phyloP scores from a whole-genome alignment of 2,797 vertebrate species.

The Spinus olivaceus region DNA sequence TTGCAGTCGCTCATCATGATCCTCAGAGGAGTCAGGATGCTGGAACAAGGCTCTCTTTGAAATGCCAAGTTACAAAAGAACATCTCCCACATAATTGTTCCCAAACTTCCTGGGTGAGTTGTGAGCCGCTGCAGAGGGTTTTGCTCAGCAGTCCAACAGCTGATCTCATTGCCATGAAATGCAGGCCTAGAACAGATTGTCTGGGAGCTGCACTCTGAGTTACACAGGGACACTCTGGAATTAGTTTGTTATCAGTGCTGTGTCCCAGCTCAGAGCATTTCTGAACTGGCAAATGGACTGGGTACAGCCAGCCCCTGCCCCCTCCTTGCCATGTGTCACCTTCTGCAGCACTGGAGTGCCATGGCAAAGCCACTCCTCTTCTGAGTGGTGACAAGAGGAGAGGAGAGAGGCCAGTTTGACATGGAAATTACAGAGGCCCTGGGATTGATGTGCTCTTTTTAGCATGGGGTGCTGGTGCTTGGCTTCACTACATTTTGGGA shows the following conservation, averaged over 20 bases:
- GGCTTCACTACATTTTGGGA: not conserved
- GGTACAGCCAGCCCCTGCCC: not conserved
- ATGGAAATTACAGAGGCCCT: not conserved
- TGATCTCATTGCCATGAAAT: slow-evolving; percentile 49
- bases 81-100: slow-evolving; percentile 7
- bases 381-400: not conserved
- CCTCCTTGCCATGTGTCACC: not conserved
- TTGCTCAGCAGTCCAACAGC: not conserved
- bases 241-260: not conserved
- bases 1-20: accelerated
- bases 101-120: slow-evolving; percentile 43
- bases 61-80: not conserved
- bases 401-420: not conserved
- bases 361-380: not conserved
- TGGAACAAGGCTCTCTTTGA: not conserved
- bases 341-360: not conserved
- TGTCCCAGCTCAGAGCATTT: not conserved
- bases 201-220: not conserved
- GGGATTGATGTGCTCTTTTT: not conserved
- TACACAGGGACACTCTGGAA: not conserved
- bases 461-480: not conserved
- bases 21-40: not conserved
- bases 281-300: not conserved
- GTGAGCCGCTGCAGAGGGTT: not conserved
- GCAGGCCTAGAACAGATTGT: slow-evolving; percentile 1